phyloP scores from a whole-genome alignment of 2,113 vertebrate genomes.

The Eidolon helvum region DNA sequence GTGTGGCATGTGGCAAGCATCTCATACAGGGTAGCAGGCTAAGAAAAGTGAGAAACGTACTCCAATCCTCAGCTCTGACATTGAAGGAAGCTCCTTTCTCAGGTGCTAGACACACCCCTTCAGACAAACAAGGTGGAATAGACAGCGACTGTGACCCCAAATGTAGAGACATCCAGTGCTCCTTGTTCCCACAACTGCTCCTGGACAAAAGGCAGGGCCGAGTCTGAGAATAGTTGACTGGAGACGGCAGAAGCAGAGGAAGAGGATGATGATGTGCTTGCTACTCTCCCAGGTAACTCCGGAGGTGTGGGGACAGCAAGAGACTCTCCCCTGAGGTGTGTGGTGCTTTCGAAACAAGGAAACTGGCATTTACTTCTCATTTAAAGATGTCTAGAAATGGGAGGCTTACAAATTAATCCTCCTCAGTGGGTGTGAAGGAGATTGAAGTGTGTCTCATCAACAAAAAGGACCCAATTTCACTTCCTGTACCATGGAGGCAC shows the following conservation, averaged over 20 bases:
- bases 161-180: background rate
- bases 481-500: background rate
- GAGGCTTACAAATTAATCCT: background rate
- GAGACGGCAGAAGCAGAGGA: background rate
- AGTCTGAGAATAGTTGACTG: background rate
- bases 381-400: background rate
- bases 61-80: background rate
- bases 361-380: background rate
- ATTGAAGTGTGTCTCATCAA: background rate
- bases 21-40: background rate
- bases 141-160: background rate
- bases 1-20: background rate
- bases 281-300: background rate
- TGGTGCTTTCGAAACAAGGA: background rate
- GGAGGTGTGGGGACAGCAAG: background rate
- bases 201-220: background rate
- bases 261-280: background rate
- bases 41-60: background rate
- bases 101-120: background rate
- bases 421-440: rapidly evolving
- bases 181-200: background rate
- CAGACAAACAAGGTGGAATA: background rate
- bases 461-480: background rate
- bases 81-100: background rate
- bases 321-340: background rate